These are phyloP conservation scores for Erynnis tages DNA, from an alignment of 2,888 invertebrate genomes.

Conservation along the genomic window DNA sequence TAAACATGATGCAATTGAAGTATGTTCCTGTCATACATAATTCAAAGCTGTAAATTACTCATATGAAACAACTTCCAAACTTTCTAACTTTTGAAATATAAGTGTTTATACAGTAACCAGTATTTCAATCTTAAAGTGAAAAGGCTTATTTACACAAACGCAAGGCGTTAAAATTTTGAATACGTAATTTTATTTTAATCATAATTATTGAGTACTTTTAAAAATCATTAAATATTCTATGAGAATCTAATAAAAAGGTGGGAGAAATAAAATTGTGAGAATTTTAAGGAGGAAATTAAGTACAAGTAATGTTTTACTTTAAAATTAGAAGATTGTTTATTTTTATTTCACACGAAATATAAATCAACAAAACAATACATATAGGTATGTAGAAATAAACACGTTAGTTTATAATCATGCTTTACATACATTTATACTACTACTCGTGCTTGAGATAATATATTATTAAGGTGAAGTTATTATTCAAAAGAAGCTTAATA, in stretches of 20 bases:
- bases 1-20: slow-evolving; percentile 99
- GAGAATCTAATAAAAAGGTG: background rate
- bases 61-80: background rate
- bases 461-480: background rate
- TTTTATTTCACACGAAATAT: background rate
- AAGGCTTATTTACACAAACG: no score
- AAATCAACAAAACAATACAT: background rate
- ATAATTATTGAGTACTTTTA: no score
- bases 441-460: background rate
- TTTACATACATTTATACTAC: background rate
- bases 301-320: slow-evolving; percentile 29
- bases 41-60: slow-evolving; percentile 23
- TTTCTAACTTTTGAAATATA: background rate
- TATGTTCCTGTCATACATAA: slow-evolving; percentile 90
- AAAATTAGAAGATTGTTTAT: background rate
- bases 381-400: slow-evolving; percentile 7
- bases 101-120: background rate
- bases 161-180: no score
- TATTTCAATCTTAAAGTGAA: background rate
- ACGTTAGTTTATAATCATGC: slow-evolving; percentile 1
- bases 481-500: slow-evolving; percentile 2
- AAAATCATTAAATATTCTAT: background rate
- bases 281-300: slow-evolving; percentile 59
- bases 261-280: background rate
- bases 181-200: no score